Conservation (phyloP, 2,797 vertebrate species). For the Champsocephalus gunnari region DNA sequence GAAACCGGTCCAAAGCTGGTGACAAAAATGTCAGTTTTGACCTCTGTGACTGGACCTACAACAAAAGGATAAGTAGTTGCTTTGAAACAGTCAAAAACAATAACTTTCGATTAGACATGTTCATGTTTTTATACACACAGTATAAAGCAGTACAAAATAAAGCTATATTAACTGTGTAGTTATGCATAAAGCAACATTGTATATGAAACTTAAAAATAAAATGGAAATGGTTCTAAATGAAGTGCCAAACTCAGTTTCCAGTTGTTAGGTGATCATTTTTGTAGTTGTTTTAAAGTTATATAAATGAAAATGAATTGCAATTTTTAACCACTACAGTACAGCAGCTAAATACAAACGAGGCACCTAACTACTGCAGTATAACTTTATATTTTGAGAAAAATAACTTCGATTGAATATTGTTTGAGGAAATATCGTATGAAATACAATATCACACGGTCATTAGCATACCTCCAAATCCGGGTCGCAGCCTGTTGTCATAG, state of each 20-base stretch:
- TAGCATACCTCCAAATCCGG: conserved; percentile 93
- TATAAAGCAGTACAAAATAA: not conserved
- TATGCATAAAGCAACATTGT: not conserved
- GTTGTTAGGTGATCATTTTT: not conserved
- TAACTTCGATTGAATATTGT: not conserved
- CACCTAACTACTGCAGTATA: conserved; percentile 42
- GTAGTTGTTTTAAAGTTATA: not conserved
- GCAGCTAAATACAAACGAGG: conserved; percentile 3
- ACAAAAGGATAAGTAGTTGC: conserved; percentile 37
- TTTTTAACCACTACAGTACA: conserved; percentile 13
- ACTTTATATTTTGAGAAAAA: conserved; percentile 45
- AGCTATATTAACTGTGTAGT: not conserved
- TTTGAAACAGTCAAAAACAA: conserved; percentile 22
- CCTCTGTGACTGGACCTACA: conserved; percentile 88
- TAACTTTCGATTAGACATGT: conserved; percentile 20
- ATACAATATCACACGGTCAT: conserved; percentile 18
- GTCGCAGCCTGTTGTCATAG: conserved; percentile 95
- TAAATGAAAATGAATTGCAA: not conserved
- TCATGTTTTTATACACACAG: not conserved
- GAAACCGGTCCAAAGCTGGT: conserved; percentile 90
- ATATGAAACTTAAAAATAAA: not conserved
- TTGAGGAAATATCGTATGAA: conserved; percentile 2
- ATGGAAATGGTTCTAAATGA: not conserved
- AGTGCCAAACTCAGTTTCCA: conserved; percentile 5
- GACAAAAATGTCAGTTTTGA: conserved; percentile 91